A percentile compares a stretch with the other conserved stretches of the same genome.
Evolutionary conservation across 1,140 invertebrate genomes (phyloP).

Genomic region (Drosophila subpulchrella): DNA sequence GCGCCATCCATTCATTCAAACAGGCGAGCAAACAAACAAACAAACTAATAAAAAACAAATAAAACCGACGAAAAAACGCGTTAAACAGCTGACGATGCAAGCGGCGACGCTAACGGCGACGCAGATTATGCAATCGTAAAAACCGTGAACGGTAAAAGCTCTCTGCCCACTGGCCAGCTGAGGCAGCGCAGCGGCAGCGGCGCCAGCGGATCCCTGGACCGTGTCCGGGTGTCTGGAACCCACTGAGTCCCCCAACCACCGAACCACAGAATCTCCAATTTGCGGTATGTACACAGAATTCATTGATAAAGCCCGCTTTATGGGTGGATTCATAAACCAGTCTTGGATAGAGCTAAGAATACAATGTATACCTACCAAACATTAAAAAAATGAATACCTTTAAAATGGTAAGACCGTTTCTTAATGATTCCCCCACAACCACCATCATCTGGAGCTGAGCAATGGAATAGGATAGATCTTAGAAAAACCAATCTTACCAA

Average conservation of each 20-base stretch:
- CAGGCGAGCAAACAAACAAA: slow-evolving; percentile 3
- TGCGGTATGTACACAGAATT: neutral
- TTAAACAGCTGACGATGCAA: slow-evolving; percentile 46
- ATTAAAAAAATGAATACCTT: too few relatives aligned
- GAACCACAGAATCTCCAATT: slow-evolving; percentile 7
- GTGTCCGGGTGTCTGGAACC: slow-evolving; percentile 52
- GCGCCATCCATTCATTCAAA: slow-evolving; percentile 39
- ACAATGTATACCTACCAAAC: too few relatives aligned
- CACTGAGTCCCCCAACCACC: slow-evolving; percentile 10
- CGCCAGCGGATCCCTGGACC: slow-evolving; percentile 41
- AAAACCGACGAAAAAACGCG: slow-evolving; percentile 8
- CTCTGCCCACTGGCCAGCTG: slow-evolving; percentile 49
- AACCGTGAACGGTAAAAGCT: slow-evolving; percentile 64
- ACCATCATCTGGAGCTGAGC: too few relatives aligned
- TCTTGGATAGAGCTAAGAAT: too few relatives aligned
- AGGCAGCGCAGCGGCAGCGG: neutral
- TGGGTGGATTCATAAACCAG: too few relatives aligned
- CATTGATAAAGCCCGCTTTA: too few relatives aligned
- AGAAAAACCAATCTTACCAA: too few relatives aligned
- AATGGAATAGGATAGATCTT: too few relatives aligned
- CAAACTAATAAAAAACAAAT: slow-evolving; percentile 29
- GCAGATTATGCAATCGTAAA: slow-evolving; percentile 64
- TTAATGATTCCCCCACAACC: too few relatives aligned
- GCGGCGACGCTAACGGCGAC: slow-evolving; percentile 5
- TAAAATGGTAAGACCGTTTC: too few relatives aligned